Percentiles rank a stretch among this genome's conserved stretches.
phyloP scores from a whole-genome alignment of 1,140 invertebrate species.

The Microvelia longipes region DNA sequence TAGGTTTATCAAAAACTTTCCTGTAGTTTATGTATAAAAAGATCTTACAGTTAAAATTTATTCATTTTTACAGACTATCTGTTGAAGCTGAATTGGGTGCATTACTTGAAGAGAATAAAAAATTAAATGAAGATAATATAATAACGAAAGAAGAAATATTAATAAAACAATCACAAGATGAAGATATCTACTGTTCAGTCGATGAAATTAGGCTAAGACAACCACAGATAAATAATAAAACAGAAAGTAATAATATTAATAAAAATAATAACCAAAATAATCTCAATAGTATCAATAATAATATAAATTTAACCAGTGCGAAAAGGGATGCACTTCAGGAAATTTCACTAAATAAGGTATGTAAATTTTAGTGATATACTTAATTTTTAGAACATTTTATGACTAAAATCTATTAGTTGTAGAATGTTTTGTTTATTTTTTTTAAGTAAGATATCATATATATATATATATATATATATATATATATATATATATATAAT shows the following conservation, averaged over 20 bases:
- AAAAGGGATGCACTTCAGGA: conserved; percentile 39
- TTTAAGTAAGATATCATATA: no score
- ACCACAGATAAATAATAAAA: conserved; percentile 6
- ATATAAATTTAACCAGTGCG: conserved; percentile 2
- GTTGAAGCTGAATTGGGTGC: conserved; percentile 40
- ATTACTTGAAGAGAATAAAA: conserved; percentile 34
- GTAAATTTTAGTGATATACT: no score
- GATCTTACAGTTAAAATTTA: no score
- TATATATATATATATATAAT: no score
- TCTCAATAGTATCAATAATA: neutral
- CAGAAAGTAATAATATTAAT: neutral
- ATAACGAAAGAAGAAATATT: neutral
- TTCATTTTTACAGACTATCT: conserved; percentile 17
- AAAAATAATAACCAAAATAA: neutral
- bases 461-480: no score
- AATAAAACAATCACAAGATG: neutral
- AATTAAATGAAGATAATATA: conserved; percentile 25
- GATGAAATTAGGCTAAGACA: conserved; percentile 34
- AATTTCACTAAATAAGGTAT: conserved; percentile 27
- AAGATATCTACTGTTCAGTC: conserved; percentile 44
- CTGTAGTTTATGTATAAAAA: no score
- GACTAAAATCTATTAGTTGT: no score
- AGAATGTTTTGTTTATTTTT: no score
- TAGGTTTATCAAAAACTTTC: no score
- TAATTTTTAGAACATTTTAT: no score